Evolutionary conservation across 2,113 vertebrate species (phyloP).

Genomic region (Hiodon alosoides): DNA sequence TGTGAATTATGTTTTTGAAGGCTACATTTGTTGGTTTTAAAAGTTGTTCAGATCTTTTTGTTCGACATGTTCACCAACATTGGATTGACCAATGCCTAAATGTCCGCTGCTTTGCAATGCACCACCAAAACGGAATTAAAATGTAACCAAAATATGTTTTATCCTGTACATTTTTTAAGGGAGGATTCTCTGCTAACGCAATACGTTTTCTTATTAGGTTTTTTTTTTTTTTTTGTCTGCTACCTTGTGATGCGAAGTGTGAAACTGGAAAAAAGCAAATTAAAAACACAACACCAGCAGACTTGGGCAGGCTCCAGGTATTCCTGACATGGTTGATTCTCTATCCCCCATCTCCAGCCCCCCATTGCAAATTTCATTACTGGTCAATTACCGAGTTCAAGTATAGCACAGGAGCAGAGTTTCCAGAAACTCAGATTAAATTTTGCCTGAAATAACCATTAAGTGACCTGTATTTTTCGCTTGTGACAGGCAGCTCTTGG

Average conservation of each 20-base stretch:
- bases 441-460: conserved; percentile 22
- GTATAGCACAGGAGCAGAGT: conserved; percentile 17
- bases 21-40: too few relatives aligned
- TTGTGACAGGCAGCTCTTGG: conserved; percentile 10
- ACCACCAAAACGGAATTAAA: too few relatives aligned
- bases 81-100: too few relatives aligned
- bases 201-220: not conserved
- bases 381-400: conserved; percentile 23
- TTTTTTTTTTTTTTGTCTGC: not conserved
- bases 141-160: not conserved
- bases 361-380: conserved; percentile 26
- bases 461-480: conserved; percentile 7
- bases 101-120: too few relatives aligned
- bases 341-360: not conserved
- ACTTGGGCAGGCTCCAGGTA: not conserved
- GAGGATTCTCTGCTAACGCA: not conserved
- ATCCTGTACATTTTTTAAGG: not conserved
- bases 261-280: conserved; percentile 1
- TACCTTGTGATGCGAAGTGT: conserved; percentile 6
- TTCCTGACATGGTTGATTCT: conserved; percentile 15
- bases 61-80: too few relatives aligned
- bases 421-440: conserved; percentile 18
- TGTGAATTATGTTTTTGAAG: too few relatives aligned
- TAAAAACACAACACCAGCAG: conserved; percentile 6
- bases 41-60: too few relatives aligned